A percentile compares a stretch with the other conserved stretches of the same genome.
Conservation (phyloP, 2,888 invertebrate species). For the Pseudococcus viburni region DNA sequence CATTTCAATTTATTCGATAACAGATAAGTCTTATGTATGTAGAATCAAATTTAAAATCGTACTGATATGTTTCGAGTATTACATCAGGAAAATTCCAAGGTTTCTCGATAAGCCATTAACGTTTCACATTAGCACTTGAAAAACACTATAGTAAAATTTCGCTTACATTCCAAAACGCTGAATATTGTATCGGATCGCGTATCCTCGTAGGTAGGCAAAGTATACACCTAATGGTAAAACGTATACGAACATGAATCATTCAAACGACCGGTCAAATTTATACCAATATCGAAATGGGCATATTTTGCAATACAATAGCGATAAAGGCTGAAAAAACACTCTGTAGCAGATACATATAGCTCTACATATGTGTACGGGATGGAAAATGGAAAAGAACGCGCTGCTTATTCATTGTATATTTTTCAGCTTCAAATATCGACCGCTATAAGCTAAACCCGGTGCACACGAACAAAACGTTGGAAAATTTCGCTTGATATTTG, state of each 20-base stretch:
- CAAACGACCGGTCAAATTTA: constrained; percentile 23
- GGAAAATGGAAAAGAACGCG: neutral
- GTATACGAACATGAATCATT: neutral
- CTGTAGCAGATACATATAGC: neutral
- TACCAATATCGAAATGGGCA: constrained; percentile 10
- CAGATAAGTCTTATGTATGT: neutral
- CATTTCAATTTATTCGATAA: constrained; percentile 28
- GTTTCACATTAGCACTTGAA: constrained; percentile 10
- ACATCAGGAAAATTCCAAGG: constrained; percentile 56
- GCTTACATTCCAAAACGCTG: constrained; percentile 2
- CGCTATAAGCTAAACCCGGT: neutral
- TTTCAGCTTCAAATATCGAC: constrained; percentile 54
- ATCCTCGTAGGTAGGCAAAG: neutral
- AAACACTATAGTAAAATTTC: constrained; percentile 12
- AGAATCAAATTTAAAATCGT: constrained; percentile 37
- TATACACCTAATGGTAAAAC: neutral
- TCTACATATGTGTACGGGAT: neutral
- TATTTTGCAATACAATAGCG: constrained; percentile 24
- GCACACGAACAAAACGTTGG: constrained; percentile 25
- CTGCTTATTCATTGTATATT: constrained; percentile 46
- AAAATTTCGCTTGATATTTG: constrained; percentile 44
- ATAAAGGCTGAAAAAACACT: constrained; percentile 34
- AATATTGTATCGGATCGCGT: neutral
- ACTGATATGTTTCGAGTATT: constrained; percentile 22
- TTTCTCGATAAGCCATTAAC: constrained; percentile 44